A percentile compares a stretch with the other conserved stretches of the same genome.
phyloP scores from a whole-genome alignment of 2,888 invertebrate genomes.

The Cryptocheilus praepositus region DNA sequence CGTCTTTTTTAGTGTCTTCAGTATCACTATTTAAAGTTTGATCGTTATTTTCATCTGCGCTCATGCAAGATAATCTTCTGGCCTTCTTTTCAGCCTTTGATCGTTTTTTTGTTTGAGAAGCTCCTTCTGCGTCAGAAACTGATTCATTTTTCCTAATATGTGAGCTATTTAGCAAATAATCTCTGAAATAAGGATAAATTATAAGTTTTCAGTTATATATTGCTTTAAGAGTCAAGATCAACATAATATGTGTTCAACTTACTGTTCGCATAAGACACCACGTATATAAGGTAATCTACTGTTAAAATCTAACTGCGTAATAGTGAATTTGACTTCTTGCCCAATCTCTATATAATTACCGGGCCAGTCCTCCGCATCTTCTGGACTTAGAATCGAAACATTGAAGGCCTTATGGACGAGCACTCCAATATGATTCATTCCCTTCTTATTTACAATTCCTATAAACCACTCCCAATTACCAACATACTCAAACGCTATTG shows the following conservation, averaged over 20 bases:
- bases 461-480: conserved; percentile 17
- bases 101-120: background rate
- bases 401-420: conserved; percentile 84
- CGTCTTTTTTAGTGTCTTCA: conserved; percentile 26
- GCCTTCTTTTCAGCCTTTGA: background rate
- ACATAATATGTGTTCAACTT: conserved; percentile 29
- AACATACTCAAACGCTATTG: background rate
- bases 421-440: conserved; percentile 81
- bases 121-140: background rate
- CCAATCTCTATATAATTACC: conserved; percentile 78
- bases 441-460: conserved; percentile 82
- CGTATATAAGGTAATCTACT: conserved; percentile 81
- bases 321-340: conserved; percentile 79
- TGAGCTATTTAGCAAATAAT: conserved; percentile 56
- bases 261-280: conserved; percentile 78
- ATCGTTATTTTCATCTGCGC: background rate
- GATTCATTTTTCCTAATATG: conserved; percentile 2
- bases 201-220: background rate
- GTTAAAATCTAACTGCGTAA: conserved; percentile 78
- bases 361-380: conserved; percentile 77
- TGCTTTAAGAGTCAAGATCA: background rate
- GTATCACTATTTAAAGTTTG: conserved; percentile 26
- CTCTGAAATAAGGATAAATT: conserved; percentile 40
- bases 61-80: background rate
- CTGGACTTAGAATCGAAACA: conserved; percentile 81